These are phyloP conservation scores for Phalloptychus januarius DNA, from an alignment of 2,797 vertebrate genomes.

Conservation along the genomic window DNA sequence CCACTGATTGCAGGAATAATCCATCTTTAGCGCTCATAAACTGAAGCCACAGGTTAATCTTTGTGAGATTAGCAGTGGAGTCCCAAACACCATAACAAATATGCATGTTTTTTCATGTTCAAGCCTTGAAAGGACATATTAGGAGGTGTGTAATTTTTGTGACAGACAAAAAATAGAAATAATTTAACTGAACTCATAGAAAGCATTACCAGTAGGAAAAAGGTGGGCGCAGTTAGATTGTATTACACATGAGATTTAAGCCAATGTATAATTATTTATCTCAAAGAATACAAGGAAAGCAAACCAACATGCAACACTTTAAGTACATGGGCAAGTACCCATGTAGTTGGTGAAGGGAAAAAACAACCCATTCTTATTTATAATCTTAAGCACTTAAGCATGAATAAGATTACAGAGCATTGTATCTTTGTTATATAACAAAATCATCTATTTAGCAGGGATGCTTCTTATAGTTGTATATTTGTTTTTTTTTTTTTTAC, in stretches of 20 bases:
- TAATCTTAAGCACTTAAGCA: too few relatives aligned
- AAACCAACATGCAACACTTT: neutral
- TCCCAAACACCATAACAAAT: neutral
- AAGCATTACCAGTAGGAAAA: neutral
- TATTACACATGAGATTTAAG: neutral
- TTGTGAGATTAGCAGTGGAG: neutral
- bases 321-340: neutral
- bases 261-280: neutral
- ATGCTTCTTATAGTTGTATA: too few relatives aligned
- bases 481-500: neutral
- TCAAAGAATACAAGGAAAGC: neutral
- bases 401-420: too few relatives aligned
- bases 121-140: neutral
- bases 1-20: slow-evolving; percentile 1
- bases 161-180: neutral
- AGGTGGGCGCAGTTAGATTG: neutral
- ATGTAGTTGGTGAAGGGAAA: too few relatives aligned
- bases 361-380: too few relatives aligned
- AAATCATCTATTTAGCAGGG: too few relatives aligned
- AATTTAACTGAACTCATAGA: neutral
- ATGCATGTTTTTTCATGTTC: neutral
- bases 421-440: neutral
- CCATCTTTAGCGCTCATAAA: neutral
- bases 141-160: neutral
- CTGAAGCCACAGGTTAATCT: neutral